Evolutionary conservation across 2,113 vertebrate genomes (phyloP).

Genomic region (Campylomormyrus numenius): DNA sequence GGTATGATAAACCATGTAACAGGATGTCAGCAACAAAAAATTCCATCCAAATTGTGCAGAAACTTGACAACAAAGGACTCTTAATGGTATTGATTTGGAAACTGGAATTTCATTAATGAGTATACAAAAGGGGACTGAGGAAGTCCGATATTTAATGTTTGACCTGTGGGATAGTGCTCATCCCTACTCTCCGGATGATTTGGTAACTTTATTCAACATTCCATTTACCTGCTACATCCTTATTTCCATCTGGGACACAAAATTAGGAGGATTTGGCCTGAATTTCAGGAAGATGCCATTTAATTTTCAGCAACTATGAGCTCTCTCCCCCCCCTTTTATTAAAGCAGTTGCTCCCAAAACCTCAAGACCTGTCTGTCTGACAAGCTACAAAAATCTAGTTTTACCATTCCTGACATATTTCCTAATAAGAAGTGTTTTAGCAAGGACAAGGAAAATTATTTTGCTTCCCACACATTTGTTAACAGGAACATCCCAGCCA

Average conservation of each 20-base stretch:
- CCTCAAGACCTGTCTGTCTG: background rate
- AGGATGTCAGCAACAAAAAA: background rate
- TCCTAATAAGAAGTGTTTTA: background rate
- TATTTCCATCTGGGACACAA: background rate
- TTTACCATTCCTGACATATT: background rate
- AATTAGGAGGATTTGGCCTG: background rate
- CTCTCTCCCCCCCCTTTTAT: background rate
- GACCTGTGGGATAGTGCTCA: background rate
- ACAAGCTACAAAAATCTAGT: background rate
- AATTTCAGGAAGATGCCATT: background rate
- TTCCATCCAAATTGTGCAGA: background rate
- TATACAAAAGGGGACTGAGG: background rate
- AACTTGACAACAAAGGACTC: background rate
- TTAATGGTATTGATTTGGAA: background rate
- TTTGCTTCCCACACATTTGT: background rate
- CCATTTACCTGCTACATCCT: background rate
- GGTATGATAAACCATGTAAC: background rate
- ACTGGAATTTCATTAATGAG: background rate
- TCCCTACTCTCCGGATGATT: background rate
- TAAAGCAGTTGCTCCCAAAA: background rate
- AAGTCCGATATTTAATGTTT: background rate
- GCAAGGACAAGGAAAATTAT: background rate
- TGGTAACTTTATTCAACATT: background rate
- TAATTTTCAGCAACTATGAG: background rate
- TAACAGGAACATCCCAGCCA: background rate